Evolutionary conservation across 2,797 vertebrate species (phyloP).

Genomic region (Nothura maculosa): DNA sequence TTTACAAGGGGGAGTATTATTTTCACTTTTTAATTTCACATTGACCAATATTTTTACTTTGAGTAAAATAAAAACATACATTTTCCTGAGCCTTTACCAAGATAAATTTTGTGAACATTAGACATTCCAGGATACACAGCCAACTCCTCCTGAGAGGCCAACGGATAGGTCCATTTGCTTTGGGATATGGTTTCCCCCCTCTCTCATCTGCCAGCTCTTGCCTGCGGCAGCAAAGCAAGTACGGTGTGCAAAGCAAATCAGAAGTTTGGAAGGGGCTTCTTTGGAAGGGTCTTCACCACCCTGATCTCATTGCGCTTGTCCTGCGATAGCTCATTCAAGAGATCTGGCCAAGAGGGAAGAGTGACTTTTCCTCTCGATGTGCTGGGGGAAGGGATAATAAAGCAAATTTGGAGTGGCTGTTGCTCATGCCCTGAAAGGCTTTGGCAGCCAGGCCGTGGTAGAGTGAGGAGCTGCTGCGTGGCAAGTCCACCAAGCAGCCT

Average conservation of each 20-base stretch:
- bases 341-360: neutral
- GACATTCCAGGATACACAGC: slow-evolving; percentile 62
- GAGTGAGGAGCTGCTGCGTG: neutral
- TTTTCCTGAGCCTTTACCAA: slow-evolving; percentile 74
- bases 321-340: neutral
- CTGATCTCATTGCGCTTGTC: neutral
- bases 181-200: slow-evolving; percentile 20
- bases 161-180: slow-evolving; percentile 48
- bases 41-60: slow-evolving; percentile 75
- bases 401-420: neutral
- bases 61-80: slow-evolving; percentile 76
- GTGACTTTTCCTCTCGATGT: neutral
- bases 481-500: neutral
- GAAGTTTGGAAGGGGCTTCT: neutral
- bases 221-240: slow-evolving; percentile 24
- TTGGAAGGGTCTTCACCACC: neutral
- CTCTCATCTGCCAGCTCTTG: neutral
- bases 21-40: slow-evolving; percentile 75
- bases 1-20: slow-evolving; percentile 68
- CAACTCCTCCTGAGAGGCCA: slow-evolving; percentile 64
- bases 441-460: neutral
- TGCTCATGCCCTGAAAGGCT: neutral
- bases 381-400: neutral
- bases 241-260: neutral
- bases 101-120: slow-evolving; percentile 74